Percentiles rank a stretch among this genome's conserved stretches.
Conservation (phyloP, 2,888 invertebrate genomes). For the Leptinotarsa peninsularis region DNA sequence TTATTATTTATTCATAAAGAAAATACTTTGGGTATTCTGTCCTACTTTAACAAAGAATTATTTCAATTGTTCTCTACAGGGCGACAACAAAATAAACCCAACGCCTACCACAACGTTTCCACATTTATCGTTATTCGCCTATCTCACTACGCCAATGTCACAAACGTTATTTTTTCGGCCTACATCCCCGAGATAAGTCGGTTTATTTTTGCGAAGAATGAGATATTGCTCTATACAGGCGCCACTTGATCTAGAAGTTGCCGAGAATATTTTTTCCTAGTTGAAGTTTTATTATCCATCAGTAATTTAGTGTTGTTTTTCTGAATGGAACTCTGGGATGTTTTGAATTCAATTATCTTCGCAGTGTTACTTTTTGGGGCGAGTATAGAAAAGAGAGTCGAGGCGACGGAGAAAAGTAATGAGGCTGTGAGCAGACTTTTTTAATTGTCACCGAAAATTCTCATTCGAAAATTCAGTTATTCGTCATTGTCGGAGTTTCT, state of each 20-base stretch:
- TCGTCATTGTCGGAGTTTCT: no score
- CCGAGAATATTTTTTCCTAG: conserved; percentile 42
- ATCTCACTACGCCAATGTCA: conserved; percentile 42
- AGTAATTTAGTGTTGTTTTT: conserved; percentile 48
- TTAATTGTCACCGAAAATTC: background rate
- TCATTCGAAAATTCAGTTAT: background rate
- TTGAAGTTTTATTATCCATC: conserved; percentile 47
- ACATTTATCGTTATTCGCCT: background rate
- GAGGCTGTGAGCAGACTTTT: background rate
- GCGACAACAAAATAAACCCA: no score
- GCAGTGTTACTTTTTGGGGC: conserved; percentile 17
- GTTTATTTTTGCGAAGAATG: conserved; percentile 64
- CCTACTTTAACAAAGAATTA: no score
- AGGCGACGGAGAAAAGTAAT: background rate
- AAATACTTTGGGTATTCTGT: no score
- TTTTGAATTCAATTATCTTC: conserved; percentile 38
- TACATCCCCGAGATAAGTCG: conserved; percentile 63
- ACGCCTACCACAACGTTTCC: no score
- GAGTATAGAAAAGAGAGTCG: background rate
- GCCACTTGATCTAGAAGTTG: conserved; percentile 57
- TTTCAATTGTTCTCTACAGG: no score
- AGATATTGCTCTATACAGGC: conserved; percentile 61
- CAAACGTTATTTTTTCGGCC: conserved; percentile 62
- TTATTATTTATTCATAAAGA: no score
- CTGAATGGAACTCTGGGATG: conserved; percentile 24